phyloP scores from a whole-genome alignment of 1,140 invertebrate genomes.

The Harpegnathos saltator region DNA sequence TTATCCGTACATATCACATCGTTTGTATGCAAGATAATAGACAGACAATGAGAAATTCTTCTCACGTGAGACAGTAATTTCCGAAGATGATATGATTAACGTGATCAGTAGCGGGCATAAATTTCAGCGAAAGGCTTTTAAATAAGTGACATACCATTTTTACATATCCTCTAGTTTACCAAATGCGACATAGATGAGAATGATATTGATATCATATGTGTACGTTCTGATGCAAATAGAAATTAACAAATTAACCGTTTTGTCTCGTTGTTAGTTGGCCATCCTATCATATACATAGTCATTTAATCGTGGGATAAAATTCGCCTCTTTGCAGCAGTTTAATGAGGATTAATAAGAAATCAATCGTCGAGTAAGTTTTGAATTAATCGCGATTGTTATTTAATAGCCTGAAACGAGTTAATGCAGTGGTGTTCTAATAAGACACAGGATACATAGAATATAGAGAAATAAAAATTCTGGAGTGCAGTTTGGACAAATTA shows the following conservation, averaged over 20 bases:
- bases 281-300: not conserved
- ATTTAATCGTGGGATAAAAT: slow-evolving; percentile 10
- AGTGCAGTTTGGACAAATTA: slow-evolving; percentile 7
- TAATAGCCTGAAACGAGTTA: slow-evolving; percentile 1
- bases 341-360: not conserved
- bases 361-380: not conserved
- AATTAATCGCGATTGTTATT: not conserved
- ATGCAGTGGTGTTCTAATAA: slow-evolving; percentile 19
- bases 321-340: not conserved
- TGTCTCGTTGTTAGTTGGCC: not conserved
- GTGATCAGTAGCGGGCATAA: not conserved
- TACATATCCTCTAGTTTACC: not conserved
- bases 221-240: not conserved
- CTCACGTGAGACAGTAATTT: not conserved
- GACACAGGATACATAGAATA: not conserved
- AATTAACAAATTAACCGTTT: too few species aligned
- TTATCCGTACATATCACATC: not conserved
- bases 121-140: not conserved
- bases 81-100: not conserved
- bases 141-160: slow-evolving; percentile 16
- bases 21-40: not conserved
- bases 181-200: not conserved
- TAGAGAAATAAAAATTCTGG: not conserved
- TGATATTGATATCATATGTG: not conserved
- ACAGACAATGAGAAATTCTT: not conserved